Base-by-base conservation (phyloP, 2,888 invertebrate genomes). In the Euspilapteryx auroguttella region DNA sequence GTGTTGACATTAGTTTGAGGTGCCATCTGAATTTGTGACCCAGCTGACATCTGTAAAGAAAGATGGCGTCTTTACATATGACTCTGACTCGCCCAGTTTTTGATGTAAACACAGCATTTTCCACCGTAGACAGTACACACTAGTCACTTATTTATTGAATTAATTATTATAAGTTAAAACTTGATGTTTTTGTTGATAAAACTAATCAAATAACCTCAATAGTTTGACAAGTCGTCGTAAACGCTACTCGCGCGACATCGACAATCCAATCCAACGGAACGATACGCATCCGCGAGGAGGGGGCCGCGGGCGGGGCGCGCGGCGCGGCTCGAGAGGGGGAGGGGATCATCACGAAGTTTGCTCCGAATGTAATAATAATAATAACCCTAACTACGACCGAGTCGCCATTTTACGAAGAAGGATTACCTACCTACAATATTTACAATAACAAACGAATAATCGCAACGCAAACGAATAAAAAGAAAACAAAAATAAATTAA, bases 21-120 rank as follows among this genome's bases (percentile, higher is more conserved):
- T 87, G 92, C 92, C 91, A 92, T 91, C 87, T 92, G 92, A 87
- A 92, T 86, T 86, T 92, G 92, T 82, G 92, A 88, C 82, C 91
- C 91, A 85, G 92, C 90, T 85, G 92, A 91, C 92, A 92, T 92
- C 92, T 92, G 82, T 51, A 85, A 84, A 73, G 71, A 65, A 73
- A 75, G 69, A 75, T 75, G 75, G 75, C 75, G 73, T 69, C 75
- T 68, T 68, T 73, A 71, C 71, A 71, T 71, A 69, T 71, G 73
- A 73, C 59, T 73, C 62, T 71, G 73, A 73, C 59, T 73, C 62
- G 66, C 61, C 63, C 59, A 55, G 24, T 14, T 50, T 55, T 53
- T 47, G 44, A n/a, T n/a, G n/a, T n/a, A n/a, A n/a, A n/a, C n/a
- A n/a, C n/a, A n/a, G n/a, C n/a, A n/a, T n/a, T n/a, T n/a, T n/a